phyloP scores from a whole-genome alignment of 2,113 vertebrate genomes.

The Platichthys stellatus region DNA sequence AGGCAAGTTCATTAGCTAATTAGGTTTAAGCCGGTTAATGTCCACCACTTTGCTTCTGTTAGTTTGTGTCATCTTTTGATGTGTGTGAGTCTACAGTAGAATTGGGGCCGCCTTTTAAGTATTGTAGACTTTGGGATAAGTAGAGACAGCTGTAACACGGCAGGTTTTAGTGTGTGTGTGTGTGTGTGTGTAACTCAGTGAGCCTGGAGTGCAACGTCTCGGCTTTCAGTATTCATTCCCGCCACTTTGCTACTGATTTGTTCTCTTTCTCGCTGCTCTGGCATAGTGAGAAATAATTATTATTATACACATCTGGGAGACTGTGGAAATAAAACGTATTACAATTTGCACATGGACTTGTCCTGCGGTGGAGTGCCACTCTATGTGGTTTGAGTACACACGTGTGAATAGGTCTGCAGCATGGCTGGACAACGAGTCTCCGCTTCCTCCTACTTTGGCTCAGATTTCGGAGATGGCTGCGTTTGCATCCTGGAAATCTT shows the following conservation, averaged over 20 bases:
- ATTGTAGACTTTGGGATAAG: slow-evolving; percentile 10
- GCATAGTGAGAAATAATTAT: not conserved
- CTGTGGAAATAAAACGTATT: not conserved
- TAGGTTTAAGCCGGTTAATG: slow-evolving; percentile 13
- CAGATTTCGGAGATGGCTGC: too few relatives aligned
- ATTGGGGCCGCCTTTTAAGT: slow-evolving; percentile 15
- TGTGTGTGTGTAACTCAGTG: slow-evolving; percentile 8
- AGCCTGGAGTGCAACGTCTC: slow-evolving; percentile 15
- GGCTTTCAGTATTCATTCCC: slow-evolving; percentile 22
- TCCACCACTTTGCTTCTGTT: not conserved
- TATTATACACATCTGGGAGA: not conserved
- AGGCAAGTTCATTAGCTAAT: slow-evolving; percentile 4
- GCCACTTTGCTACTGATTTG: slow-evolving; percentile 9
- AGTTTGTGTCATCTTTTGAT: not conserved
- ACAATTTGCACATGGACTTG: not conserved
- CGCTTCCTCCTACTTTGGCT: too few relatives aligned
- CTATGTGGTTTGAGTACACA: not conserved
- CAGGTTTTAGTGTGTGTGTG: slow-evolving; percentile 34
- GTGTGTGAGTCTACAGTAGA: not conserved
- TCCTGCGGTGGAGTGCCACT: not conserved
- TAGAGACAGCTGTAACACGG: slow-evolving; percentile 58
- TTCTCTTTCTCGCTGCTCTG: not conserved
- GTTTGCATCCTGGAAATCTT: too few relatives aligned
- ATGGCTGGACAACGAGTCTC: too few relatives aligned
- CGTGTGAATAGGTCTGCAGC: not conserved